phyloP scores from a whole-genome alignment of 2,888 invertebrate genomes.

The Aphidius colemani region DNA sequence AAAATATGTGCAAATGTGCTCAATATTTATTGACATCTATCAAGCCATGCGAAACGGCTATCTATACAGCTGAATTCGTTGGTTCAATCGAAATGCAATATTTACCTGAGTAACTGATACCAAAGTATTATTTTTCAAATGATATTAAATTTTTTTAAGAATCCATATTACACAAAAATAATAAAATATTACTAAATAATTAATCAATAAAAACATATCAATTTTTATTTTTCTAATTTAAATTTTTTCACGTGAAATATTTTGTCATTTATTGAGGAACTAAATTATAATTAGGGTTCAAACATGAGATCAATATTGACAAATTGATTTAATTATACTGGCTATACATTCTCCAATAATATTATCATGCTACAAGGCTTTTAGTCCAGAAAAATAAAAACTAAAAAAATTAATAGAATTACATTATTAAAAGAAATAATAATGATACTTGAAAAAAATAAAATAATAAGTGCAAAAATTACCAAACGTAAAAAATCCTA shows the following conservation, averaged over 20 bases:
- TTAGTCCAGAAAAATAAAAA: not conserved
- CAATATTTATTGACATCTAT: too few relatives aligned
- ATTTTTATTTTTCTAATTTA: not conserved
- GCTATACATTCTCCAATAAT: not conserved
- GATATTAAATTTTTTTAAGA: constrained; percentile 25
- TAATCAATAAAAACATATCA: not conserved
- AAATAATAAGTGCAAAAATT: constrained; percentile 30
- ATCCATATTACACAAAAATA: constrained; percentile 34
- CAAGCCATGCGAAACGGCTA: not conserved
- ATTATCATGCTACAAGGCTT: not conserved
- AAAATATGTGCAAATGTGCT: too few relatives aligned
- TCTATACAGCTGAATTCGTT: constrained; percentile 14
- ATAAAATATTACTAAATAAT: not conserved
- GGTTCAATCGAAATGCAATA: constrained; percentile 40
- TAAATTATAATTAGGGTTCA: not conserved
- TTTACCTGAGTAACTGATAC: constrained; percentile 38
- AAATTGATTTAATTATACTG: not conserved
- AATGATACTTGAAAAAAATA: not conserved
- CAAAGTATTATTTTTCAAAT: constrained; percentile 40
- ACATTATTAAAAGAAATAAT: not conserved
- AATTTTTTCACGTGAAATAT: too few relatives aligned
- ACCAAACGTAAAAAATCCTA: constrained; percentile 33
- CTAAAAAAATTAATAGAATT: not conserved
- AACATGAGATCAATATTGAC: not conserved
- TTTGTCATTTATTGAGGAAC: not conserved